These are phyloP conservation scores for Crenuchus spilurus DNA, from an alignment of 2,797 vertebrate genomes.

Conservation along the genomic window DNA sequence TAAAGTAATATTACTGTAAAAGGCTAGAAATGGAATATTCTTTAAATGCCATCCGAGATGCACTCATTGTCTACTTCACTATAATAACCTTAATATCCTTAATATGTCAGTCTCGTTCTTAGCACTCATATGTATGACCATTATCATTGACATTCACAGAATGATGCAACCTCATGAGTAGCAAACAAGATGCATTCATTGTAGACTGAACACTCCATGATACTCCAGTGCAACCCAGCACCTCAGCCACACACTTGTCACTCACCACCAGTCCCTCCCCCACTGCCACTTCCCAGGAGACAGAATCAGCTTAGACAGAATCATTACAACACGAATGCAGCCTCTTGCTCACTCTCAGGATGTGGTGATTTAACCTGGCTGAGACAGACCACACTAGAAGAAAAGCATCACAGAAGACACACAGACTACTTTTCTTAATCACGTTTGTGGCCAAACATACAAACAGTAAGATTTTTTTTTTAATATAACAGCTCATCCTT, in stretches of 20 bases:
- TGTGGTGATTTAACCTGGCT: constrained; percentile 12
- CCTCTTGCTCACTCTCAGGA: constrained; percentile 6
- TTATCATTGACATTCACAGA: neutral
- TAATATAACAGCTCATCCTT: neutral
- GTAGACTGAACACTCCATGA: constrained; percentile 29
- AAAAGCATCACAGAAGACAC: neutral
- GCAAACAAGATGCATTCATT: constrained; percentile 25
- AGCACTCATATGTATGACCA: neutral
- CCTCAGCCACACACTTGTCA: constrained; percentile 26
- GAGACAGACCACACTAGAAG: neutral
- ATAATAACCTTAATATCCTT: too few relatives aligned
- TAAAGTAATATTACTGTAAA: too few relatives aligned
- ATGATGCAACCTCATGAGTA: constrained; percentile 10
- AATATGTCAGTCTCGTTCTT: too few relatives aligned
- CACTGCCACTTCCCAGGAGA: constrained; percentile 28
- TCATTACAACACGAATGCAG: constrained; percentile 21
- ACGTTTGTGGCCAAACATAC: neutral
- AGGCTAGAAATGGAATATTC: too few relatives aligned
- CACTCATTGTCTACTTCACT: too few relatives aligned
- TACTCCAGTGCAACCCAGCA: constrained; percentile 43
- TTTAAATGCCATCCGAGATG: too few relatives aligned
- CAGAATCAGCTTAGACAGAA: constrained; percentile 39
- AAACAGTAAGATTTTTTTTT: neutral
- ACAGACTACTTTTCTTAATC: neutral
- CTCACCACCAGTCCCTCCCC: constrained; percentile 8